Evolutionary conservation across 2,888 invertebrate species (phyloP).

Genomic region (Oscheius sp.): DNA sequence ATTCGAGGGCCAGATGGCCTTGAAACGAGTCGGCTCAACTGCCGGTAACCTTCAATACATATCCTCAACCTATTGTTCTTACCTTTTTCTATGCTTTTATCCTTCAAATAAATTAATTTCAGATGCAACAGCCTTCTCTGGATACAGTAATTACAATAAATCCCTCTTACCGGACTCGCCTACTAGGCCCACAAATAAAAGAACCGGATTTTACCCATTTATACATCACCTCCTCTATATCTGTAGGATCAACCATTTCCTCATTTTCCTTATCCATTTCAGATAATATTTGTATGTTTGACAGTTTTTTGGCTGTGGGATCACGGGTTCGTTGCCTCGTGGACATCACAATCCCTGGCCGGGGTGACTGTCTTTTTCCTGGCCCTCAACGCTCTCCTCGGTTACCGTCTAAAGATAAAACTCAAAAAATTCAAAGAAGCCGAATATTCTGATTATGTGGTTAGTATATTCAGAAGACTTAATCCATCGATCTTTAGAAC

Average conservation of each 20-base stretch:
- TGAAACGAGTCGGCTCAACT: not conserved
- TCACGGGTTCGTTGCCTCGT: conserved; percentile 21
- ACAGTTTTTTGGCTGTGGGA: conserved; percentile 25
- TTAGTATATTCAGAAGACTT: conserved; percentile 1
- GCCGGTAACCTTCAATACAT: not conserved
- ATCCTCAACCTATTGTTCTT: not conserved
- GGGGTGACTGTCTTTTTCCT: conserved; percentile 23
- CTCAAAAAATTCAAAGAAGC: conserved; percentile 7
- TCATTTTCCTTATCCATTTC: not conserved
- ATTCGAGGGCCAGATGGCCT: not conserved
- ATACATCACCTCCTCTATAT: conserved; percentile 15
- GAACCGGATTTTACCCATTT: conserved; percentile 23
- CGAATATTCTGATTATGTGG: conserved; percentile 28
- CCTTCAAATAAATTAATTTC: not conserved
- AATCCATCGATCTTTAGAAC: not conserved
- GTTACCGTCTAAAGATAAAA: not conserved
- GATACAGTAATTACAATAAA: conserved; percentile 19
- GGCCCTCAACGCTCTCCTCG: conserved; percentile 15
- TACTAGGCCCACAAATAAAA: conserved; percentile 6
- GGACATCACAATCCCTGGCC: not conserved
- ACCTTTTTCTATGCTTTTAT: not conserved
- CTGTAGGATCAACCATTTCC: not conserved
- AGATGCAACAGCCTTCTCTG: conserved; percentile 19
- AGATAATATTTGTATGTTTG: conserved; percentile 27
- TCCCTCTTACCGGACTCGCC: conserved; percentile 27